A percentile compares a stretch with the other conserved stretches of the same genome.
Conservation (phyloP, 2,113 vertebrate genomes). For the Tympanuchus pallidicinctus region DNA sequence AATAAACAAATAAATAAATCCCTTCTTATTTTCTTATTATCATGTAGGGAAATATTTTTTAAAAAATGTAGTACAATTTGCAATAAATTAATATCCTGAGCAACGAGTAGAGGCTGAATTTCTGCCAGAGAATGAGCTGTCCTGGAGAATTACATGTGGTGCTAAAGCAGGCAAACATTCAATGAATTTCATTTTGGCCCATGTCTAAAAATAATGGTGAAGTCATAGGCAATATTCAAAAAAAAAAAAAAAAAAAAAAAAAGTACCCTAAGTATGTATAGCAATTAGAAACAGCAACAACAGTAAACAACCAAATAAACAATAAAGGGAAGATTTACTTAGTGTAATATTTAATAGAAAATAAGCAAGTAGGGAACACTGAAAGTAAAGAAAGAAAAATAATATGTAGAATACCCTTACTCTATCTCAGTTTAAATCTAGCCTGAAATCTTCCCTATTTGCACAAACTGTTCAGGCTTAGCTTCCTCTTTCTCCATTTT, state of each 20-base stretch:
- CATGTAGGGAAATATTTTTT: neutral
- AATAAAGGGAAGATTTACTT: neutral
- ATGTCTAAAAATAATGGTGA: neutral
- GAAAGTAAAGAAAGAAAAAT: slow-evolving; percentile 1
- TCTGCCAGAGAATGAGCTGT: neutral
- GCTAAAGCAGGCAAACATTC: neutral
- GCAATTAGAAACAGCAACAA: slow-evolving; percentile 3
- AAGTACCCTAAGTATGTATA: neutral
- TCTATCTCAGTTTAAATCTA: slow-evolving; percentile 21
- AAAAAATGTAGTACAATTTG: slow-evolving; percentile 27
- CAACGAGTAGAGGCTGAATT: neutral
- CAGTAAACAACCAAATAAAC: neutral
- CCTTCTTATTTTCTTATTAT: neutral
- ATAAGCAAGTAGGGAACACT: neutral
- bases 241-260: neutral
- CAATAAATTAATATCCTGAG: slow-evolving; percentile 24
- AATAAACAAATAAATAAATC: no score
- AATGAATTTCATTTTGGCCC: neutral
- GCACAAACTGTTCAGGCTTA: slow-evolving; percentile 19
- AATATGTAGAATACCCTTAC: neutral
- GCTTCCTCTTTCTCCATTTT: slow-evolving; percentile 43
- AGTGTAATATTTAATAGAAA: neutral
- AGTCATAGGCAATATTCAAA: neutral
- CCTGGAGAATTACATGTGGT: neutral
- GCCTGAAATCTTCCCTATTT: slow-evolving; percentile 50